phyloP scores from a whole-genome alignment of 2,888 invertebrate species.

The Pilophorus perplexus region DNA sequence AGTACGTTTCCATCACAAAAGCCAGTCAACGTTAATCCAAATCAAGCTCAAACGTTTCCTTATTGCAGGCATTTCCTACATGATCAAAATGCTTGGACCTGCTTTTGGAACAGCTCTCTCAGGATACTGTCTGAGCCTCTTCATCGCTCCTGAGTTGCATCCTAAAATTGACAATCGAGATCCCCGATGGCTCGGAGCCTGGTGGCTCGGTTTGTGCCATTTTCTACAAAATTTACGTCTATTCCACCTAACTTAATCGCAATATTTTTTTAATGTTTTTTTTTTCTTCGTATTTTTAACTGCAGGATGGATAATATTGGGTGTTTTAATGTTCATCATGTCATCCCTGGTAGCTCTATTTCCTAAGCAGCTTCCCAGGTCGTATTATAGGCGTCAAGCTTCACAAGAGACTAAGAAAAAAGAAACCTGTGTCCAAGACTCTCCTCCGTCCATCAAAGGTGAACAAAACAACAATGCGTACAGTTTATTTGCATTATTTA shows the following conservation, averaged over 20 bases:
- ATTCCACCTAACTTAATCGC: too few species aligned
- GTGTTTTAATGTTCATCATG: conserved; percentile 59
- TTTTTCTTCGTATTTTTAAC: background rate
- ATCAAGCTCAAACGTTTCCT: background rate
- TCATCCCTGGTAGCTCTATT: conserved; percentile 66
- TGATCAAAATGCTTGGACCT: conserved; percentile 58
- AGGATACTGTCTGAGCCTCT: conserved; percentile 56
- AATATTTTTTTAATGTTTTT: too few species aligned
- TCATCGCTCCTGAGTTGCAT: conserved; percentile 61
- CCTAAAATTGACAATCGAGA: conserved; percentile 61
- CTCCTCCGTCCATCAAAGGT: conserved; percentile 22
- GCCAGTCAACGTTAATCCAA: too few species aligned
- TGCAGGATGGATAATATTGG: conserved; percentile 64
- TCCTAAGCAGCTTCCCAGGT: conserved; percentile 66
- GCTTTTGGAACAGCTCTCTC: conserved; percentile 62
- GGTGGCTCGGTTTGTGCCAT: conserved; percentile 65
- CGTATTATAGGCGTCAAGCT: conserved; percentile 56
- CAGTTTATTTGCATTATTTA: too few species aligned
- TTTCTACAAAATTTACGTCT: too few species aligned
- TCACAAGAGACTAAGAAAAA: conserved; percentile 33
- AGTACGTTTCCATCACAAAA: too few species aligned
- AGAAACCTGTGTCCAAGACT: conserved; percentile 13
- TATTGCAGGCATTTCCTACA: conserved; percentile 55
- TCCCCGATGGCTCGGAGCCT: conserved; percentile 71
- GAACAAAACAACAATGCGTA: too few species aligned